Conservation (phyloP, 2,888 invertebrate species). For the Serripes groenlandicus region DNA sequence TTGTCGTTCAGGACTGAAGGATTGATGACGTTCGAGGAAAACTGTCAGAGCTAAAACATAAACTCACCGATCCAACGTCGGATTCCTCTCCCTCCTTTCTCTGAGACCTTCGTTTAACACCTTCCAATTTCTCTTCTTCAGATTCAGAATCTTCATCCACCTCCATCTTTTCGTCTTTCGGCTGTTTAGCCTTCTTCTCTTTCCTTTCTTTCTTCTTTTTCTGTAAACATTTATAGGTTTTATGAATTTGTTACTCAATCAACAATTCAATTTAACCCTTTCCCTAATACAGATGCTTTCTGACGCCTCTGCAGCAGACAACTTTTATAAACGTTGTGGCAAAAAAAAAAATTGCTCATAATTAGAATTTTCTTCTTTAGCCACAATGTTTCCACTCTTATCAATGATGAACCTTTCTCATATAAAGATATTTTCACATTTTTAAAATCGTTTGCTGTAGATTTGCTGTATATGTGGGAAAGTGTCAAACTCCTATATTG, state of each 20-base stretch:
- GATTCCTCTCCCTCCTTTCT: constrained; percentile 65
- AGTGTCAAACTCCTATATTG: no score
- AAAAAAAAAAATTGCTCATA: background rate
- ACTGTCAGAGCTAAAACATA: background rate
- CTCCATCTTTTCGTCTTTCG: constrained; percentile 68
- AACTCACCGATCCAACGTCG: constrained; percentile 61
- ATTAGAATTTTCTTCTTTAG: background rate
- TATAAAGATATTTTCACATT: no score
- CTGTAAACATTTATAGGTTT: no score
- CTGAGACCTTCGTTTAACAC: constrained; percentile 61
- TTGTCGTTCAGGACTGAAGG: no score
- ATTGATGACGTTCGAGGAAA: no score
- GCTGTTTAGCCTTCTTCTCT: constrained; percentile 57
- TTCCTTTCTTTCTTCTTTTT: constrained; percentile 85
- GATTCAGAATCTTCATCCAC: constrained; percentile 53
- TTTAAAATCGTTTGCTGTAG: no score
- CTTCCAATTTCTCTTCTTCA: constrained; percentile 55
- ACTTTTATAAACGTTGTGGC: background rate
- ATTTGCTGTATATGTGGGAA: no score
- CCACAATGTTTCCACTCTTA: background rate
- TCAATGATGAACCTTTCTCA: background rate
- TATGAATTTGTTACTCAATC: background rate
- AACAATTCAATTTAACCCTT: background rate
- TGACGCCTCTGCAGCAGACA: background rate
- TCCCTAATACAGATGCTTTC: no score